Evolutionary conservation across 2,113 vertebrate species (phyloP), one percentile per base, ranked within the genome.

Genomic region (Neogobius melanostomus): DNA sequence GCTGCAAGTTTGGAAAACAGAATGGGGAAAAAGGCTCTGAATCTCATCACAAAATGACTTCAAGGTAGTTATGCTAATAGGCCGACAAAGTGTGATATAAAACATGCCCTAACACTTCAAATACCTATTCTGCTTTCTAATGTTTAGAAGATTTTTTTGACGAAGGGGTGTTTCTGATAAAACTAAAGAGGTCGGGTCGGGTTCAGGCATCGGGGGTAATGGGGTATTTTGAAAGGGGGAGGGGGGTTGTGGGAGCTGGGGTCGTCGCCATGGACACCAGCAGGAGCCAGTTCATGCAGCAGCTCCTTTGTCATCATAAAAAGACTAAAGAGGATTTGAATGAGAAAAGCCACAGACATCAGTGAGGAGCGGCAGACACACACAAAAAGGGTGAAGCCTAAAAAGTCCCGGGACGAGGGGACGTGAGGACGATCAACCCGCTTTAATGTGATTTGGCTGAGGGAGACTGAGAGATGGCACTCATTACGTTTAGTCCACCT

Each of bases 321-420:
- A 85, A 85, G 87, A 80, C 81, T 52, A 49, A 78, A 50, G 53
- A 63, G 82, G 80, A 92, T 91, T 90, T 88, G 79, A 92, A 91
- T 92, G 78, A 88, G 85, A 91, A 92, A 89, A 74, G 85, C 76
- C 62, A 59, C 60, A 16, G 78, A 86, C 79, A 82, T 81, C 64
- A 80, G 83, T 87, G 81, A 82, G 76, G 76, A 80, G 48, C 69
- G 42, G 79, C 64, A 82, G 53, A 77, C 62, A 44, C 82, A 81
- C 78, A 74, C 85, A 66, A 71, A 83, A 82, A 81, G 71, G 85
- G 64, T 66, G 68, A 57, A 74, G 69, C 65, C 70, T 75, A 74
- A 88, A 74, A 88, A 82, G 76, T 81, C 79, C 68, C 76, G 68
- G 82, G 85, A 90, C 87, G 77, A 77, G 74, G 67, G 68, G 72